Conservation (phyloP, 2,888 invertebrate species). For the Timema podura region DNA sequence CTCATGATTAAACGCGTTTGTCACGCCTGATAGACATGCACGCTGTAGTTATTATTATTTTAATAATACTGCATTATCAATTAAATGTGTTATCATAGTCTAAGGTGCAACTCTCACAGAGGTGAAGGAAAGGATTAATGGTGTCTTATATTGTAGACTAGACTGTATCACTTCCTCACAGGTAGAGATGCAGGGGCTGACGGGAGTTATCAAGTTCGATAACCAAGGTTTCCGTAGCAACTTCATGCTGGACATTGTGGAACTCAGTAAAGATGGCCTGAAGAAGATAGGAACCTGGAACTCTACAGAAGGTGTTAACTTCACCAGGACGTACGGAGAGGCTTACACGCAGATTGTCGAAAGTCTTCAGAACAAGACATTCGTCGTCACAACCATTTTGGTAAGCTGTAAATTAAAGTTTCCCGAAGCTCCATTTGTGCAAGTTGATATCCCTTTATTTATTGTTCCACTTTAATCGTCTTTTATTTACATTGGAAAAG, state of each 20-base stretch:
- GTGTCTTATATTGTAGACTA: too few relatives aligned
- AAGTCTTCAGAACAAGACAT: constrained; percentile 86
- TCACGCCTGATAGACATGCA: too few relatives aligned
- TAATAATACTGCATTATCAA: too few relatives aligned
- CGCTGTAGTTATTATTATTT: too few relatives aligned
- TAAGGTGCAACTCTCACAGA: too few relatives aligned
- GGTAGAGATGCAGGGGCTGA: constrained; percentile 91
- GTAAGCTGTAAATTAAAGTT: constrained; percentile 53
- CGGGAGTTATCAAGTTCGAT: constrained; percentile 90
- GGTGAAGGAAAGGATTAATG: too few relatives aligned
- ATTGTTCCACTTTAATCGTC: neutral
- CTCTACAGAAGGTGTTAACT: constrained; percentile 81
- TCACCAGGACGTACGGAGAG: constrained; percentile 79
- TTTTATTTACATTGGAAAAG: neutral
- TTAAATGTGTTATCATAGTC: too few relatives aligned
- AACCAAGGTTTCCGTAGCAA: constrained; percentile 90
- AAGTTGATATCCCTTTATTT: neutral
- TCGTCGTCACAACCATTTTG: constrained; percentile 86
- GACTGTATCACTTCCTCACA: constrained; percentile 41
- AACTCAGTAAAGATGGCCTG: constrained; percentile 77
- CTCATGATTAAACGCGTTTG: too few relatives aligned
- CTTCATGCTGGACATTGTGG: constrained; percentile 87
- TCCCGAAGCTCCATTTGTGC: neutral
- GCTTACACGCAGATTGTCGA: constrained; percentile 84
- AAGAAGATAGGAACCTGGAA: constrained; percentile 87